Evolutionary conservation across 2,113 vertebrate species (phyloP).

Genomic region (Nothoprocta pentlandii): DNA sequence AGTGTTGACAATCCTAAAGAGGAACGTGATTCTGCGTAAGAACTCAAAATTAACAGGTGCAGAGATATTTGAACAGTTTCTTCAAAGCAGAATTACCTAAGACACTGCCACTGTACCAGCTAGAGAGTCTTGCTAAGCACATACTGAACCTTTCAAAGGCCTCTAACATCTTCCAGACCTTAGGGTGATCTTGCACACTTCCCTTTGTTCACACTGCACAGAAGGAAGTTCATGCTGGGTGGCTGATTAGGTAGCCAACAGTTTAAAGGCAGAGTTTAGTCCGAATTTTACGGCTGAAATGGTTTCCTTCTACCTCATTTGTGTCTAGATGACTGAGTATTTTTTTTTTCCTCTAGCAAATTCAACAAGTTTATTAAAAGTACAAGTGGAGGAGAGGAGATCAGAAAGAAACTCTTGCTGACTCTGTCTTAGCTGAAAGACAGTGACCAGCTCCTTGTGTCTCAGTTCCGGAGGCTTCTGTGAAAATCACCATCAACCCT

Average conservation of each 20-base stretch:
- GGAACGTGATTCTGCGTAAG: background rate
- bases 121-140: background rate
- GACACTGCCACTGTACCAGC: background rate
- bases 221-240: background rate
- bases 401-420: background rate
- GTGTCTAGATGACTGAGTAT: background rate
- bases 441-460: background rate
- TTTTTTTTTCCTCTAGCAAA: background rate
- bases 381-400: background rate
- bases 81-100: background rate
- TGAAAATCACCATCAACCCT: background rate
- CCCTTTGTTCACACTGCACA: background rate
- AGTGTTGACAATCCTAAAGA: background rate
- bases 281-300: background rate
- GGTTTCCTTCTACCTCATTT: background rate
- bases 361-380: conserved; percentile 7
- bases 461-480: background rate
- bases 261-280: background rate
- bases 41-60: background rate
- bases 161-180: background rate
- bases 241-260: background rate
- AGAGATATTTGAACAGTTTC: background rate
- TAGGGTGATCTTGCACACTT: background rate
- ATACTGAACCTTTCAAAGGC: background rate
- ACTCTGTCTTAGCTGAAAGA: background rate